Evolutionary conservation across 2,113 vertebrate species (phyloP).

Genomic region (Triplophysa dalaica): DNA sequence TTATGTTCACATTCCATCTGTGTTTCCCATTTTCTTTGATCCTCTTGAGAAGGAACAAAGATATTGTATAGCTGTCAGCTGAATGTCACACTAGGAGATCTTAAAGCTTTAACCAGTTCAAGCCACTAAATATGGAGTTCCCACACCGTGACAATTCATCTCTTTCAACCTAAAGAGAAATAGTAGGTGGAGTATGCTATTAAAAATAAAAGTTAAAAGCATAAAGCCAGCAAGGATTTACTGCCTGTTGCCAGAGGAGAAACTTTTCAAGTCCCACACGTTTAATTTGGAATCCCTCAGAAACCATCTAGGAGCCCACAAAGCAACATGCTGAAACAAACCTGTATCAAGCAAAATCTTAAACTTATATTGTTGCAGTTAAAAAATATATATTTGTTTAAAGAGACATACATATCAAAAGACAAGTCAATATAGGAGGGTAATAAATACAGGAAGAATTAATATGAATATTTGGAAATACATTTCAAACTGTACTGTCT

Average conservation of each 20-base stretch:
- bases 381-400: too few relatives aligned
- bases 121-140: constrained; percentile 2
- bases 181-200: constrained; percentile 7
- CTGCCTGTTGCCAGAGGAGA: not conserved
- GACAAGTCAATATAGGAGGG: too few relatives aligned
- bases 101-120: constrained; percentile 26
- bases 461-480: too few relatives aligned
- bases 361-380: too few relatives aligned
- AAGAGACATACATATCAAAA: too few relatives aligned
- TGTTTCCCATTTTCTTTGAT: constrained; percentile 23
- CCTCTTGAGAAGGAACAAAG: constrained; percentile 10
- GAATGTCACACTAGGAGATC: constrained; percentile 25
- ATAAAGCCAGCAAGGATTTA: not conserved
- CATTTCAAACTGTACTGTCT: not conserved
- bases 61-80: constrained; percentile 34
- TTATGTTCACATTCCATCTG: not conserved
- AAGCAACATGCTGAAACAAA: too few relatives aligned
- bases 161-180: not conserved
- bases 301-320: too few relatives aligned
- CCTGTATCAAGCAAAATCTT: too few relatives aligned
- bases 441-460: too few relatives aligned
- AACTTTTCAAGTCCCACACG: not conserved
- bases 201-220: not conserved
- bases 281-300: not conserved
- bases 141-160: constrained; percentile 12